Evolutionary conservation across 2,797 vertebrate species (phyloP).

Genomic region (Sebastes hubbsi): DNA sequence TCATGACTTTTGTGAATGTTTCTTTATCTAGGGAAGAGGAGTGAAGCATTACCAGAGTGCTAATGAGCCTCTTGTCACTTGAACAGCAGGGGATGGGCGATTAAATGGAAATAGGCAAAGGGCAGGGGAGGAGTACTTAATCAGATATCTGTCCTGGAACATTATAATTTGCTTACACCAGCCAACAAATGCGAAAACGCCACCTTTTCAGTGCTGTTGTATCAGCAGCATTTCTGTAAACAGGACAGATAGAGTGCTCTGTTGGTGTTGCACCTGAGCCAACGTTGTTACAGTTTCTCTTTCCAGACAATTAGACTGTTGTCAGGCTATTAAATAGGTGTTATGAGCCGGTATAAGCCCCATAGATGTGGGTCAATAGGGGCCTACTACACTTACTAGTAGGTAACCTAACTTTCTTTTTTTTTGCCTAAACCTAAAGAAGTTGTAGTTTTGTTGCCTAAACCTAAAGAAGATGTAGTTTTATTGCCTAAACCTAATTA

Average conservation of each 20-base stretch:
- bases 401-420: too few species aligned
- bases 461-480: too few species aligned
- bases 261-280: neutral
- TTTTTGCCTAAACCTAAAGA: too few species aligned
- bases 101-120: slow-evolving; percentile 48
- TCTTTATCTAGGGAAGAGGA: slow-evolving; percentile 41
- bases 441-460: too few species aligned
- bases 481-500: too few species aligned
- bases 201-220: neutral
- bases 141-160: slow-evolving; percentile 24
- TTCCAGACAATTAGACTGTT: too few species aligned
- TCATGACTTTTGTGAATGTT: slow-evolving; percentile 45
- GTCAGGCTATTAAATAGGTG: too few species aligned
- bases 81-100: slow-evolving; percentile 24
- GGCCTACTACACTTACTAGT: too few species aligned
- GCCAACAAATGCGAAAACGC: neutral
- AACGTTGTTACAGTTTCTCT: neutral
- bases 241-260: neutral
- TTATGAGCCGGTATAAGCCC: too few species aligned
- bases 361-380: too few species aligned
- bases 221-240: neutral
- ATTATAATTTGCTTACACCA: neutral
- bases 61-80: slow-evolving; percentile 58
- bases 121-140: slow-evolving; percentile 46
- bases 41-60: slow-evolving; percentile 17